Evolutionary conservation across 2,113 vertebrate genomes (phyloP), one percentile per base, ranked within the genome.

Genomic region (Acrocephalus kingi): DNA sequence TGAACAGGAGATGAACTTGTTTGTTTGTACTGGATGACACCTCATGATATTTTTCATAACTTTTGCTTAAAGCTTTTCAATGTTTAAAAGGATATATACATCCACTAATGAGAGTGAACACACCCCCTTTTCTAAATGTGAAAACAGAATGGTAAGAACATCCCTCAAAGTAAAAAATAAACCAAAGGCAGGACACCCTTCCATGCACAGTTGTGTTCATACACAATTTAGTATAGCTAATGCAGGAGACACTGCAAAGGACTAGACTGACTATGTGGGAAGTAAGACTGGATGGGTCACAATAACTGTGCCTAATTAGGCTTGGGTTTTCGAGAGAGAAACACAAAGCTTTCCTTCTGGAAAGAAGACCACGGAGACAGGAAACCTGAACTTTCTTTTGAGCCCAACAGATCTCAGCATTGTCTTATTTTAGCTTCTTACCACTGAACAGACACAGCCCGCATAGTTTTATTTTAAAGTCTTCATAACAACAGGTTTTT

Each of bases 391-490:
- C 71, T 30, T 94, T 84, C 59, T 69, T 69, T 33, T 45, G 20
- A 92, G 82, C 61, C 35, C 27, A 84, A 24, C 30, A 78, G 48
- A 87, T 81, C 68, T 81, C 89, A 84, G 49, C 45, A 89, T 74
- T 84, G 63, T 72, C 80, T 84, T 90, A 35, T 69, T 95, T 81
- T 79, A 55, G 73, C 45, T 76, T 95, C 62, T 85, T 83, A 69
- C 35, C 75, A 73, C 18, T 8, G 58, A 80, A 94, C 61, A 88
- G 71, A 43, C 35, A 90, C 4, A 3, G 61, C 27, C 64, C 0
- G 45, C 63, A 83, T 6, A 45, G 51, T 75, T 93, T 94, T 89
- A 89, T 91, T 93, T 94, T 89, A 63, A 91, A 87, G 67, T 90
- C 66, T 84, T 93, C 43, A 35, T 69, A 93, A 85, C 54, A 94